Evolutionary conservation across 2,888 invertebrate species (phyloP).

Genomic region (Lamellibrachia satsuma): DNA sequence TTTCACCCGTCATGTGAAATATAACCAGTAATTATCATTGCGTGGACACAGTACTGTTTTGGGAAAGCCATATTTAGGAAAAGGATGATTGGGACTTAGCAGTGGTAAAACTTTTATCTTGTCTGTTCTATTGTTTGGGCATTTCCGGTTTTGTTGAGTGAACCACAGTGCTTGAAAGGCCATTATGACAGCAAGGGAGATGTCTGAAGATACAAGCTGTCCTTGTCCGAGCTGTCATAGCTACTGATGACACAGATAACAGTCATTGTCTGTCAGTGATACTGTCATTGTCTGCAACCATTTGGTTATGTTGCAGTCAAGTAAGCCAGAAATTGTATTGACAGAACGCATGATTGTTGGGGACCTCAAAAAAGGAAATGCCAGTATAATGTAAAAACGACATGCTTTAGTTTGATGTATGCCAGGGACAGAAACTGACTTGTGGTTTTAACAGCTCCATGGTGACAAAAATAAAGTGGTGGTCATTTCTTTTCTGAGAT

Average conservation of each 20-base stretch:
- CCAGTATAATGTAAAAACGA: background rate
- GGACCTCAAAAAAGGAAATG: background rate
- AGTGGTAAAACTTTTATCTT: background rate
- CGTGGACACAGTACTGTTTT: background rate
- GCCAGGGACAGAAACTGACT: background rate
- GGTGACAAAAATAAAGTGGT: background rate
- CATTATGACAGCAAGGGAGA: background rate
- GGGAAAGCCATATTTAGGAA: background rate
- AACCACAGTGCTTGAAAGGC: background rate
- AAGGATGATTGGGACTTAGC: constrained; percentile 1
- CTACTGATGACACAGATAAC: background rate
- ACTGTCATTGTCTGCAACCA: background rate
- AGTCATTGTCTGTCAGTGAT: background rate
- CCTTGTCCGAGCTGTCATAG: background rate
- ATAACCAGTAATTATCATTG: background rate
- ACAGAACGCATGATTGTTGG: background rate
- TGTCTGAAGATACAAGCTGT: background rate
- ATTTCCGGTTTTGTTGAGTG: background rate
- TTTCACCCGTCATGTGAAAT: background rate
- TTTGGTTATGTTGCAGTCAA: background rate
- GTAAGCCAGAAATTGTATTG: background rate
- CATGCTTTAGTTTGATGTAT: background rate
- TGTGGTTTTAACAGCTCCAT: background rate
- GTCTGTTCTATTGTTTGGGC: background rate
- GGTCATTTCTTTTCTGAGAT: background rate